Evolutionary conservation across 2,797 vertebrate genomes (phyloP).

Genomic region (Crocodylus rhombifer): DNA sequence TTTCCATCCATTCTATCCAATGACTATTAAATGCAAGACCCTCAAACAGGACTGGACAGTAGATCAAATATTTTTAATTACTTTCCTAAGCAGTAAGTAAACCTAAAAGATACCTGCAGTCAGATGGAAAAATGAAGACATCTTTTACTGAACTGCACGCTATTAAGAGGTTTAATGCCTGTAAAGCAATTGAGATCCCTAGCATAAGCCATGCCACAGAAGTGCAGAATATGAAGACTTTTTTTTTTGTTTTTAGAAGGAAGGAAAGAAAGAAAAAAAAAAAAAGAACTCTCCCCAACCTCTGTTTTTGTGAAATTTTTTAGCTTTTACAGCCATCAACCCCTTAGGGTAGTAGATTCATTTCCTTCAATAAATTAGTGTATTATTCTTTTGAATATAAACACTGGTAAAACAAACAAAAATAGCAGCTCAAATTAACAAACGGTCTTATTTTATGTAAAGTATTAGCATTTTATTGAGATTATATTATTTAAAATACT

Average conservation of each 20-base stretch:
- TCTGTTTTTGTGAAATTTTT: not conserved
- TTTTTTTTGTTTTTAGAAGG: not conserved
- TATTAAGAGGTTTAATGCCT: not conserved
- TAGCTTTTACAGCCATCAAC: not conserved
- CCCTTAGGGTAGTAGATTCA: not conserved
- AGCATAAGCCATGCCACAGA: not conserved
- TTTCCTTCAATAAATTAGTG: not conserved
- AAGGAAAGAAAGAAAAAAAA: not conserved
- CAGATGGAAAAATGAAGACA: not conserved
- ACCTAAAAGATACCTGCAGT: not conserved
- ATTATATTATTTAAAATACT: not conserved
- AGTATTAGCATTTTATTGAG: not conserved
- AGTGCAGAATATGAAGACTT: not conserved
- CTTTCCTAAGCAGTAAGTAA: not conserved
- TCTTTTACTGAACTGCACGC: not conserved
- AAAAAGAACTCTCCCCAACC: not conserved
- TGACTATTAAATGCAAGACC: not conserved
- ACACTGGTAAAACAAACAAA: not conserved
- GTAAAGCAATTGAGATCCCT: not conserved
- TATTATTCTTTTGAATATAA: not conserved
- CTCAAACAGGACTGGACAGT: not conserved
- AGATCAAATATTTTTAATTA: not conserved
- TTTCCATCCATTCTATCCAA: too few relatives aligned
- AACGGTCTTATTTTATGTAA: too few relatives aligned
- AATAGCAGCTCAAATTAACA: not conserved